These are phyloP conservation scores for Dicerorhinus sumatrensis DNA, from an alignment of 2,113 vertebrate species.

Conservation along the genomic window DNA sequence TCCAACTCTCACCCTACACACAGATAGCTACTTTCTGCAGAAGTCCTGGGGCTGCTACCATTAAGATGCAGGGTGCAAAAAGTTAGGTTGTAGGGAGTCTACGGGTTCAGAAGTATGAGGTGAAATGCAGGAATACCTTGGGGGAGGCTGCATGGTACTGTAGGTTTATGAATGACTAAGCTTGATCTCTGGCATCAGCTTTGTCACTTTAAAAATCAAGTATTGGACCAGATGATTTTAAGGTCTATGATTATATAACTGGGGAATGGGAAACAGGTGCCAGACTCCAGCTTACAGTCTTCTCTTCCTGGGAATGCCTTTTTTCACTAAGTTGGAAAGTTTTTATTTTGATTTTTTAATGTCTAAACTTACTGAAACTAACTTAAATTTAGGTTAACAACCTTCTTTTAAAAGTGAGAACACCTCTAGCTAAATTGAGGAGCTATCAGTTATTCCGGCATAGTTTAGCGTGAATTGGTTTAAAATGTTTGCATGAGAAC, in stretches of 20 bases:
- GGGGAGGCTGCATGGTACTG: background rate
- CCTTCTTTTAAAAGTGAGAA: slow-evolving; percentile 37
- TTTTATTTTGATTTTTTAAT: slow-evolving; percentile 45
- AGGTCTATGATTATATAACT: slow-evolving; percentile 12
- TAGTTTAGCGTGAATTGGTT: slow-evolving; percentile 41
- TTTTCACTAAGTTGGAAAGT: background rate
- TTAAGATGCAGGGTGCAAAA: background rate
- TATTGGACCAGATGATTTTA: slow-evolving; percentile 4
- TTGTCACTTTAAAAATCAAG: slow-evolving; percentile 10
- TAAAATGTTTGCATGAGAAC: slow-evolving; percentile 34
- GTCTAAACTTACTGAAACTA: slow-evolving; percentile 40
- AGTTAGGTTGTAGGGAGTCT: background rate
- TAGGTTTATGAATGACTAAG: background rate
- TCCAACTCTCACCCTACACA: background rate
- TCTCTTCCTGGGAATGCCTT: background rate
- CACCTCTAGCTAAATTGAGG: slow-evolving; percentile 30
- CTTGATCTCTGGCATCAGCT: background rate
- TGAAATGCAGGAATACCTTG: background rate
- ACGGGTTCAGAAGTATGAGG: background rate
- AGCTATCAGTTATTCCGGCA: background rate
- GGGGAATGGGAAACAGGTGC: background rate
- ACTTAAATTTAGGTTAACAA: slow-evolving; percentile 44
- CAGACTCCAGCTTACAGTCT: background rate
- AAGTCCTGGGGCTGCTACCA: background rate
- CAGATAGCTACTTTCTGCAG: background rate